Evolutionary conservation across 2,113 vertebrate genomes (phyloP), one percentile per base, ranked within the genome.

Genomic region (Ptilonorhynchus violaceus): DNA sequence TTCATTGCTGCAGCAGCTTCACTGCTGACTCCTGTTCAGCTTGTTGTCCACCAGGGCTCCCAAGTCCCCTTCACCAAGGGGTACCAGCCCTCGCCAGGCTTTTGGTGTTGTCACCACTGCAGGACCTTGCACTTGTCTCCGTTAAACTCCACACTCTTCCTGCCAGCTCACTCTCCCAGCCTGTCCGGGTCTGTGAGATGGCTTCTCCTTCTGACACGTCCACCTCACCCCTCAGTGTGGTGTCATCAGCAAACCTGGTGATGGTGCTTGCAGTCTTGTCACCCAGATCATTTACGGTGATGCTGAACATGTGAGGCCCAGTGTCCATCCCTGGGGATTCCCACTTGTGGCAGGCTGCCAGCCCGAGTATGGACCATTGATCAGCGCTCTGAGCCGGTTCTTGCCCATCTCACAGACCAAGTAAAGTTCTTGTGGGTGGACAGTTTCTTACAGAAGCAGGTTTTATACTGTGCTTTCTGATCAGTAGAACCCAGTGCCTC

Each of bases 181-280:
- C 16, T 35, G 42, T 11, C 11, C 47, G 15, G 60, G 10, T 72
- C 9, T 67, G 46, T 27, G 44, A 44, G 31, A 9, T 35, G 55
- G 8, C 39, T 55, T 67, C 73, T 3, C 28, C 22, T 64, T 47
- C 84, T 35, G 53, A 6, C 1, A 2, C 0, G 0, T 22, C 27
- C 24, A 27, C 35, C 46, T 75, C 73, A 3, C 18, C 13, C 15
- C 21, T 16, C 56, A 25, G 33, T 14, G n/a, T 30, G 39, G 22
- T 59, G 56, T 42, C 58, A 39, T 55, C 15, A 35, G 58, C 12
- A 6, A 5, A 30, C 27, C 27, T 63, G 63, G 31, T 11, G 10
- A 2, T 42, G n/a, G 17, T 76, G 78, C 35, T 81, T 27, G 7
- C n/a, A 19, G 0, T 56, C 16, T 31, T 24, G 6, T 56, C 2